Evolutionary conservation across 2,113 vertebrate genomes (phyloP).

Genomic region (Oceanites oceanicus): DNA sequence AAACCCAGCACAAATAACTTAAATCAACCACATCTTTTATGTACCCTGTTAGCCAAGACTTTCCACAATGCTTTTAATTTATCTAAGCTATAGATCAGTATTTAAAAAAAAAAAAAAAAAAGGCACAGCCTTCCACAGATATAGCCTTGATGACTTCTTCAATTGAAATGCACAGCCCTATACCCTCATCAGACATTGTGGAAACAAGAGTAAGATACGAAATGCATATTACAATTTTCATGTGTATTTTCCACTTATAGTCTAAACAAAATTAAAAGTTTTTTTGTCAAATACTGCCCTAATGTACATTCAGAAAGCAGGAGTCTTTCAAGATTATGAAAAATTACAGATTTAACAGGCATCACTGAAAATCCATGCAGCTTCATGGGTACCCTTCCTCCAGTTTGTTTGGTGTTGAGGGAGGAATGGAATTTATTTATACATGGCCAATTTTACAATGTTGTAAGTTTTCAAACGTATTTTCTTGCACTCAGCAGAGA

Average conservation of each 20-base stretch:
- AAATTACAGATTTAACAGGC: background rate
- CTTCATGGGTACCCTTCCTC: background rate
- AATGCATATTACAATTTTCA: background rate
- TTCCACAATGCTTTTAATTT: background rate
- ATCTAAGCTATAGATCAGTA: background rate
- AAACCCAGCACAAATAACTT: background rate
- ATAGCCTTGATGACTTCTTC: background rate
- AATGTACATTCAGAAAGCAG: background rate
- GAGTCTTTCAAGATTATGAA: background rate
- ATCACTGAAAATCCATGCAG: background rate
- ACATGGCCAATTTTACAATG: background rate
- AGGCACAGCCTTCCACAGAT: background rate
- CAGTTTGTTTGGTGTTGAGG: background rate
- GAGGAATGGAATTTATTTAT: background rate
- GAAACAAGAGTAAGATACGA: background rate
- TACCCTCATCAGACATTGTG: background rate
- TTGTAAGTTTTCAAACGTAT: background rate
- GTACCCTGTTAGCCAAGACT: background rate
- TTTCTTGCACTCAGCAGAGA: background rate
- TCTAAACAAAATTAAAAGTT: background rate
- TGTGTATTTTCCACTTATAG: background rate
- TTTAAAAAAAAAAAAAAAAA: no score
- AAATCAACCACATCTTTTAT: background rate
- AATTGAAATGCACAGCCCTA: background rate
- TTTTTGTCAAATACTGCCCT: background rate